These are phyloP conservation scores for Nannoperca obscura DNA, from an alignment of 2,797 vertebrate species.

Conservation along the genomic window DNA sequence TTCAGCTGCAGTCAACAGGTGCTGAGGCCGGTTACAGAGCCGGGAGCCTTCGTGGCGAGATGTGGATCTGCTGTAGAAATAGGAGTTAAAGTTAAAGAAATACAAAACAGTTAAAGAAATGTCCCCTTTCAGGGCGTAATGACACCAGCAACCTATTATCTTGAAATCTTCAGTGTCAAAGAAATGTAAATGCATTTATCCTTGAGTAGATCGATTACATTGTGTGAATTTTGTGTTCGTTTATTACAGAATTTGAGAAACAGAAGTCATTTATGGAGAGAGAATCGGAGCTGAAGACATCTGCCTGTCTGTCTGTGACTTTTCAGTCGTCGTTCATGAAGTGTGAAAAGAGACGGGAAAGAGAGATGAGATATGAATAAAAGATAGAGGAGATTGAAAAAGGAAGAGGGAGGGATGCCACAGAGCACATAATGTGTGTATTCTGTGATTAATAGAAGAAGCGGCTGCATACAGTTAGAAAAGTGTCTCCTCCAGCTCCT, in stretches of 20 bases:
- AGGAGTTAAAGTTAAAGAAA: not conserved
- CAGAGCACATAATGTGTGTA: constrained; percentile 26
- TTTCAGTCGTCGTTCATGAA: constrained; percentile 14
- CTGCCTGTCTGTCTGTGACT: constrained; percentile 19
- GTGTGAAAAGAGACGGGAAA: constrained; percentile 3
- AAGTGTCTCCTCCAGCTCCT: constrained; percentile 9
- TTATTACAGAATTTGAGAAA: not conserved
- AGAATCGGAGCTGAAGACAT: not conserved
- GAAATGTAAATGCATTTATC: not conserved
- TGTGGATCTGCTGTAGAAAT: constrained; percentile 3
- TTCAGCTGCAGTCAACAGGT: constrained; percentile 12
- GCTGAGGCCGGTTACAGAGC: not conserved
- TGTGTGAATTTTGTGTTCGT: not conserved
- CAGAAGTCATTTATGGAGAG: constrained; percentile 2
- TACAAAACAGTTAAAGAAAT: not conserved
- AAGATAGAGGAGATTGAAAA: constrained; percentile 21
- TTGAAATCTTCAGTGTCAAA: not conserved
- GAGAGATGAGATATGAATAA: constrained; percentile 32
- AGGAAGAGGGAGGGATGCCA: constrained; percentile 15
- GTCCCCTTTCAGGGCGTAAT: not conserved
- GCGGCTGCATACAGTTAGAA: not conserved
- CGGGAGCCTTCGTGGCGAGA: not conserved
- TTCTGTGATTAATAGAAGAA: constrained; percentile 49
- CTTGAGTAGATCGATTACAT: not conserved
- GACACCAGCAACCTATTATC: not conserved